Evolutionary conservation across 1,140 invertebrate species (phyloP), one percentile per base, ranked within the genome.

Genomic region (Cephus cinctus): DNA sequence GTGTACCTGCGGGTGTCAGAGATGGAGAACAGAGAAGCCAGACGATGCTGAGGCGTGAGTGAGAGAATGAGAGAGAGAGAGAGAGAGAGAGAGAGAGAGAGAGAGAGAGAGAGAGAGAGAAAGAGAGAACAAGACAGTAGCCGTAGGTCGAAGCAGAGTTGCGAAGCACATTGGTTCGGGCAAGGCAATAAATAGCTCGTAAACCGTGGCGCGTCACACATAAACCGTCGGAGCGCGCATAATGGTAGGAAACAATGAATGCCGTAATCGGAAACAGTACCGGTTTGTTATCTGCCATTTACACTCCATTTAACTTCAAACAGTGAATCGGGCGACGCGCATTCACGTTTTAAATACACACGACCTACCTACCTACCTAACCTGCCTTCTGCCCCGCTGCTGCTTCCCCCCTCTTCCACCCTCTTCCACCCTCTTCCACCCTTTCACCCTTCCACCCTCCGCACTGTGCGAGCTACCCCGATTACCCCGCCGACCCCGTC

Each of bases 201-300:
- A 76, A 75, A 76, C 63, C 57, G 65, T 70, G 67, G 66, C 67
- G 50, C 62, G 63, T 71, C 71, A 74, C 71, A 72, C 68, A 67
- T 70, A 68, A 74, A 69, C 71, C 68, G 67, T 64, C 69, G 71
- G 66, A 75, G 75, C 68, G 73, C 70, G 73, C 71, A 75, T 77
- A 77, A 77, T 75, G 67, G 75, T 71, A 71, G 74, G 73, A 77
- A 77, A 76, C 75, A 77, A 77, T 77, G 74, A 76, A 75, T 73
- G 66, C 70, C 63, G 61, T 75, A 77, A 77, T 77, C 75, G 74
- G 74, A 77, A 77, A 75, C 74, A 72, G 72, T 71, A 66, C 71
- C 65, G 74, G 71, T 75, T 77, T 73, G 75, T 77, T 77, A 77
- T 77, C 75, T 77, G 74, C 68, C 73, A 75, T 75, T 77, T 67